Percentiles rank a stretch among this genome's conserved stretches.
Conservation (phyloP, 2,797 vertebrate genomes). For the Uromys caudimaculatus region DNA sequence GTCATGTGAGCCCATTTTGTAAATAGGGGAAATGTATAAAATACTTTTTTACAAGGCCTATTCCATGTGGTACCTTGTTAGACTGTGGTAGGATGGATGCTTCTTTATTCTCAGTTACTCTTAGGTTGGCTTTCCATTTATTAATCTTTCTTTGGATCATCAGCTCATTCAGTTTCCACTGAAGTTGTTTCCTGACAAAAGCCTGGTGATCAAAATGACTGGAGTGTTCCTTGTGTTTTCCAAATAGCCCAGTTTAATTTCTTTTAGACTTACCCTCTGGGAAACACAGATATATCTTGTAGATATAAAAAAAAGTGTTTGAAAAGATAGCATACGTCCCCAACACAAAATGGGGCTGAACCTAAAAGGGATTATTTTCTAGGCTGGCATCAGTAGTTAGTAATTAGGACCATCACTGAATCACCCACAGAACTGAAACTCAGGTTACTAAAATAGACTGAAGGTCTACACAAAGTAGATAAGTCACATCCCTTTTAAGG, state of each 20-base stretch:
- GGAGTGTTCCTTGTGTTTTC: neutral
- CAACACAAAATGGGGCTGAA: neutral
- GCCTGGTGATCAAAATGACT: neutral
- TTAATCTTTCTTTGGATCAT: constrained; percentile 53
- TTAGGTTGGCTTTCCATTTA: constrained; percentile 23
- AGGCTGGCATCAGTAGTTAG: neutral
- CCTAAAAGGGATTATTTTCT: neutral
- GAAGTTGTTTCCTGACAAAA: constrained; percentile 18
- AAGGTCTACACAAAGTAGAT: neutral
- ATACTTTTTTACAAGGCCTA: neutral
- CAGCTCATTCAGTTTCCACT: neutral
- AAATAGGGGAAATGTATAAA: neutral
- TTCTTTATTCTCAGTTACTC: constrained; percentile 14
- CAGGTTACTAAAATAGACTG: constrained; percentile 34
- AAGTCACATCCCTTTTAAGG: constrained; percentile 22
- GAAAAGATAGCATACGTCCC: neutral
- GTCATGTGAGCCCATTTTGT: neutral
- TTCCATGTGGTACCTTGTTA: neutral
- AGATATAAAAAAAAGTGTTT: neutral
- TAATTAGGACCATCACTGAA: constrained; percentile 42
- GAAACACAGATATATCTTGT: neutral
- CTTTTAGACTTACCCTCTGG: neutral
- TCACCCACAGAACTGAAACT: constrained; percentile 12
- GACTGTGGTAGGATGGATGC: neutral
- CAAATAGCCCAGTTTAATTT: neutral